Percentiles rank a stretch among this genome's conserved stretches.
phyloP scores from a whole-genome alignment of 2,888 invertebrate genomes.

The Plutella xylostella region DNA sequence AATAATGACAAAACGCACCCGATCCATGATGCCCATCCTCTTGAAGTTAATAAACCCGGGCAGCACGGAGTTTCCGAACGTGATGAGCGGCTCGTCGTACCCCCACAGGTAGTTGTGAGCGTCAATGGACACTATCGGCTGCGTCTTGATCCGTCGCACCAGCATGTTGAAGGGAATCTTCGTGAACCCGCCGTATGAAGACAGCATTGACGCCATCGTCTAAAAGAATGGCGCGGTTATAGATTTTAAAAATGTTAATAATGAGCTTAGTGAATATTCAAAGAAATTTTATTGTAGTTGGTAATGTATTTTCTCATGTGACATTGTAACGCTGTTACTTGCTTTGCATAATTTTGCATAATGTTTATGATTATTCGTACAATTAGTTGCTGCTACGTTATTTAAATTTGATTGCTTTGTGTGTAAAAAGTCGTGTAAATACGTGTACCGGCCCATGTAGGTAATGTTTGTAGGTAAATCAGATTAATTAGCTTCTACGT shows the following conservation, averaged over 20 bases:
- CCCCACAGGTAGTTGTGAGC: slow-evolving; percentile 85
- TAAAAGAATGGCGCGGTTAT: slow-evolving; percentile 27
- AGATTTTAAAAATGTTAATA: background rate
- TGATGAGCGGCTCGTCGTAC: slow-evolving; percentile 80
- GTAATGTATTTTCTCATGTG: too few relatives aligned
- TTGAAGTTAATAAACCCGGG: slow-evolving; percentile 80
- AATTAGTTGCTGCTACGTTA: too few relatives aligned
- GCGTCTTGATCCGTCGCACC: slow-evolving; percentile 62
- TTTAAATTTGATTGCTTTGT: too few relatives aligned
- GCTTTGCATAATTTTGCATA: too few relatives aligned
- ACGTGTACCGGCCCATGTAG: too few relatives aligned
- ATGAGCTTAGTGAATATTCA: too few relatives aligned
- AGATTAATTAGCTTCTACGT: too few relatives aligned
- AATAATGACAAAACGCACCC: slow-evolving; percentile 42
- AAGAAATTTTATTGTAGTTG: too few relatives aligned
- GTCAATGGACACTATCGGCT: slow-evolving; percentile 73
- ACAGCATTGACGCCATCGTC: slow-evolving; percentile 69
- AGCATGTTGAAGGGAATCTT: slow-evolving; percentile 73
- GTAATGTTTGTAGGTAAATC: too few relatives aligned
- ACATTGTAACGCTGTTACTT: too few relatives aligned
- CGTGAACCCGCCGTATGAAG: slow-evolving; percentile 62
- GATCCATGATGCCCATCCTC: slow-evolving; percentile 80
- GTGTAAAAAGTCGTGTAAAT: too few relatives aligned
- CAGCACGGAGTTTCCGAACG: slow-evolving; percentile 74
- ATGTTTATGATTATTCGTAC: too few relatives aligned